Evolutionary conservation across 2,797 vertebrate genomes (phyloP), one percentile per base, ranked within the genome.

Genomic region (Pipistrellus pygmaeus): DNA sequence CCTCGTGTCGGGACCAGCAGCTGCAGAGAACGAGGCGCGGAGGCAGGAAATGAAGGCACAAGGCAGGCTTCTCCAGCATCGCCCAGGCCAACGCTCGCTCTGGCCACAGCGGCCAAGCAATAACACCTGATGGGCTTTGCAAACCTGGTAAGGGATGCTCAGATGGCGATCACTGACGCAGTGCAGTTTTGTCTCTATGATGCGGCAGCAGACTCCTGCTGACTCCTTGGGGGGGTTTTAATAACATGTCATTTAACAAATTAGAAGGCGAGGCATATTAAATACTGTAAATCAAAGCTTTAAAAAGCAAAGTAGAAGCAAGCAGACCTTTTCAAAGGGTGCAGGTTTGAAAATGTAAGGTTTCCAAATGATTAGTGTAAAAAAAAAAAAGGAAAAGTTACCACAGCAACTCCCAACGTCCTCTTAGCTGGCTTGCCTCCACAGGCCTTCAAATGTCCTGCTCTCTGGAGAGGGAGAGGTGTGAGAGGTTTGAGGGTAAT

Each of bases 171-270:
- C 72, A 48, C 9, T 0, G 3, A 23, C 32, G 80, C 48, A 44
- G 18, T 17, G 80, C 48, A 44, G 18, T 17, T 57, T 38, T 38
- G 60, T 91, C 27, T 86, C 71, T 32, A n/a, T 3, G 81, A n/a
- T 3, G 81, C 0, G 1, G 15, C 21, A 2, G 48, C 11, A 38
- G 30, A 62, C 9, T 78, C 44, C 85, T 68, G 46, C 82, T 48
- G 44, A 57, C 84, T 92, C n/a, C 78, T 62, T 44, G 30, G 44
- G 32, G 32, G n/a, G 60, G 91, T 81, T 85, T 96, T 88, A 93
- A 93, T 85, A 96, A 81, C 91, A 68, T 68, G 62, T 15, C 91
- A 91, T 96, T 95, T 87, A 95, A 78, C 88, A 72, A 84, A 94
- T 93, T 91, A 94, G 72, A 87, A 96, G 38, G 60, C 44, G 71